phyloP scores from a whole-genome alignment of 2,797 vertebrate species.

The Acanthurus tractus region DNA sequence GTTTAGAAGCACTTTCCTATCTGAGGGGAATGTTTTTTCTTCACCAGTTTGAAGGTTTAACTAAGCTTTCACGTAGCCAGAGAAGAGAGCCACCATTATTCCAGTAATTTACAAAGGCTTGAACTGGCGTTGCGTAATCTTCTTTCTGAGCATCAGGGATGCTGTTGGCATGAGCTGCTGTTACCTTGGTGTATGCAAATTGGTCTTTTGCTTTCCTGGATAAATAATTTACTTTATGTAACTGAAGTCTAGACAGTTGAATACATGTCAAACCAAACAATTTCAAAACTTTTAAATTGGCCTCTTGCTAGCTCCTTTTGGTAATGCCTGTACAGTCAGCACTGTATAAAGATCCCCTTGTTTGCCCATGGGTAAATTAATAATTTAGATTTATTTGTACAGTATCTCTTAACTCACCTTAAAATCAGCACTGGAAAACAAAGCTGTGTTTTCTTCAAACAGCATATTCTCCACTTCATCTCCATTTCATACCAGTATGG shows the following conservation, averaged over 20 bases:
- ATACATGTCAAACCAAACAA: slow-evolving; percentile 20
- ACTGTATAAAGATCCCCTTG: slow-evolving; percentile 13
- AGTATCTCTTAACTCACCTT: not conserved
- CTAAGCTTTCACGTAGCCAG: slow-evolving; percentile 64
- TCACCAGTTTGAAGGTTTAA: slow-evolving; percentile 53
- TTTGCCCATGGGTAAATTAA: slow-evolving; percentile 14
- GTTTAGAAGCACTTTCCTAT: slow-evolving; percentile 49
- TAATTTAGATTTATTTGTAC: slow-evolving; percentile 29
- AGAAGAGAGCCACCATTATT: slow-evolving; percentile 74
- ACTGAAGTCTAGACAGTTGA: slow-evolving; percentile 40
- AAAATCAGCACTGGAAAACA: slow-evolving; percentile 29
- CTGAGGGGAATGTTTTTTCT: slow-evolving; percentile 48
- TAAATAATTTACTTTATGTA: slow-evolving; percentile 70
- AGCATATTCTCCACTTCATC: slow-evolving; percentile 37
- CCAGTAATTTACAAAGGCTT: slow-evolving; percentile 63
- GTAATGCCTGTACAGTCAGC: not conserved
- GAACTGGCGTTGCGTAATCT: slow-evolving; percentile 77
- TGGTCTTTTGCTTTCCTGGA: slow-evolving; percentile 46
- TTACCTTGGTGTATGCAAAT: slow-evolving; percentile 81
- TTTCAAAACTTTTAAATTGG: slow-evolving; percentile 19
- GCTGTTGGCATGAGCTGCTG: slow-evolving; percentile 68
- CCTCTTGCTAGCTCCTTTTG: not conserved
- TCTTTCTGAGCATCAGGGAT: slow-evolving; percentile 67
- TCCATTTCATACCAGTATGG: slow-evolving; percentile 47
- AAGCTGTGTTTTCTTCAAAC: slow-evolving; percentile 43